Base-by-base conservation (phyloP, 2,113 vertebrate species). In the Clupea harengus region DNA sequence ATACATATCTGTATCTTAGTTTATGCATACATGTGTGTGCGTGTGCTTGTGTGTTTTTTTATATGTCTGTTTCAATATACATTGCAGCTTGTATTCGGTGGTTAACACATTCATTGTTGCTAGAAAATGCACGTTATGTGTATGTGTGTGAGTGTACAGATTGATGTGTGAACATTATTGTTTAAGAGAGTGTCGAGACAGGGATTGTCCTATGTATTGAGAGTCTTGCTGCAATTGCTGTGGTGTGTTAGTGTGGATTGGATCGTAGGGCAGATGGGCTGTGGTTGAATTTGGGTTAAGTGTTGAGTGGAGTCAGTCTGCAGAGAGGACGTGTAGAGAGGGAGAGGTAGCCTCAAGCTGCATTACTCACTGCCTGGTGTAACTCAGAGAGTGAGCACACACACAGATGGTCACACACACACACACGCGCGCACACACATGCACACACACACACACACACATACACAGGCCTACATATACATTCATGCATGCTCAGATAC, bases 271-370 rank as follows among this genome's bases (percentile, higher is more conserved):
- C 64, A 82, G 85, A 88, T 88, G 75, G 57, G 18, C 22, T 64
- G 81, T 54, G 81, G 67, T 81, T 87, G 86, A 81, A 78, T 87
- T 82, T 60, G 83, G 81, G 81, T 80, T 87, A 87, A 89, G 84
- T 85, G 88, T 13, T 50, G 86, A 87, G 84, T 83, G 60, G 39
- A 85, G 81, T 81, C 67, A 49, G 83, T 83, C 88, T 64, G 75
- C 45, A n/a, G 82, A 75, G 78, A 57, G 82, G 47, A 81, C 84
- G 87, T 85, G 85, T 85, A 60, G 44, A 64, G 82, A 6, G 82
- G 67, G 84, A 89, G 49, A 82, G 81, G 84, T 80, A 64, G 88
- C 84, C 86, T 82, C 18, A 2, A 45, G 88, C 88, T 80, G 60
- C 45, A 83, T 89, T 84, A 86, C 83, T 87, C 75, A 83, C 85